Base-by-base conservation (phyloP, 2,797 vertebrate species). In the Eremophila alpestris region DNA sequence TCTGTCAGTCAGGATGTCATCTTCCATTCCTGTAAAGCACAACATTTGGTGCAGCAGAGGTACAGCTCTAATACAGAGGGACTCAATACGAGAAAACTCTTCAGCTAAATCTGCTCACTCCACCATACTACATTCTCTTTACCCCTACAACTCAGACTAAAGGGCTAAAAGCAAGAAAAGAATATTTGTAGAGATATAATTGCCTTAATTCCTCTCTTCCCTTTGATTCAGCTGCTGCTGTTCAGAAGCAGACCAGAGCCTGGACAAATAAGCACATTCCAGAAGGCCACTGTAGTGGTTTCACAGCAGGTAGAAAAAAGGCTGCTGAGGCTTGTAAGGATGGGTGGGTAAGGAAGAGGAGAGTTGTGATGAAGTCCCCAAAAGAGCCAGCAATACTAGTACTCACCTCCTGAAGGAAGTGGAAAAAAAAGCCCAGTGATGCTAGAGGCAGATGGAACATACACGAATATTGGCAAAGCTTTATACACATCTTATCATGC, bases 41-140 rank as follows among this genome's bases (percentile, higher is more conserved):
- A 54, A 19, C 15, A 13, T 10, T 11, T 36, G 16, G 9, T 49
- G 43, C 6, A 40, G 16, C 5, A 43, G 27, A 52, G 22, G 41
- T 15, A 54, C 3, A 11, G 52, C 10, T 77, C 30, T 9, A n/a
- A 86, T 38, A 8, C 45, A 78, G 34, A 77, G 9, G 5, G 19
- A 17, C 36, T 69, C 41, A 43, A 22, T 0, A 1, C 1, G 1
- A 23, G 9, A 29, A 20, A 45, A 22, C 27, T 40, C 22, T 67
- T n/a, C 22, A 71, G 20, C 29, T 60, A 41, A 45, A 60, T 19
- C 32, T 23, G 7, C 34, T 60, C 8, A 26, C 10, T 54, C 59
- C 17, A n/a, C 12, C 22, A 9, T 10, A 10, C 3, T 16, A 24
- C 3, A 5, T 32, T 60, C 16, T 30, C 32, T 45, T 29, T 51